Evolutionary conservation across 2,113 vertebrate genomes (phyloP), one percentile per base, ranked within the genome.

Genomic region (Nerophis ophidion): DNA sequence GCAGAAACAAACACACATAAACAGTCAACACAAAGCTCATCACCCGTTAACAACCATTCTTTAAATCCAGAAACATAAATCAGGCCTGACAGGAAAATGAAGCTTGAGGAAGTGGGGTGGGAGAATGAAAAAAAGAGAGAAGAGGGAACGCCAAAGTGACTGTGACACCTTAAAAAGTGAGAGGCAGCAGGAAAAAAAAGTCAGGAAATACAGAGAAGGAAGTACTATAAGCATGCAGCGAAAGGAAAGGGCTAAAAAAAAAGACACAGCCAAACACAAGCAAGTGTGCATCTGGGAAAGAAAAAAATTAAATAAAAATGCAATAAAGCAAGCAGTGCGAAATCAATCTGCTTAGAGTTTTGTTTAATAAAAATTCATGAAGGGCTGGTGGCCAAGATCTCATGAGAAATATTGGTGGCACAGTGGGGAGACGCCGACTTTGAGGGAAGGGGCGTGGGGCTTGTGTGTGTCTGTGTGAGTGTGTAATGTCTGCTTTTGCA

Each of bases 341-440:
- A 98, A 98, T 98, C 95, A 97, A 98, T 98, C 93, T 93, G 92
- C 92, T 94, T 96, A 94, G 92, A 95, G 91, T 96, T 97, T 95
- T 95, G 94, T 94, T 95, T 95, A 96, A 95, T 96, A 98, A 96
- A 95, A 98, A 95, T 95, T 95, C 93, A 96, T 95, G 93, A 97
- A 93, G 92, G 92, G 91, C 92, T 90, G 90, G 90, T 75, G 91
- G 91, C 89, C 88, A 87, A 91, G 88, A 91, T 89, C 91, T 92
- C 89, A 92, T 91, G 92, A 95, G 92, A 93, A 93, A 94, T 91
- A 93, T 88, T 89, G 85, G 84, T 80, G 87, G 81, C 63, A 75
- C 78, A 83, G 81, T 81, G 75, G 79, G 76, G 75, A 79, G 78
- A 71, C 17, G 68, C 63, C 60, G 62, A 68, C 48, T 70, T 55